These are phyloP conservation scores for Uria aalge DNA, from an alignment of 2,113 vertebrate species.

Conservation along the genomic window DNA sequence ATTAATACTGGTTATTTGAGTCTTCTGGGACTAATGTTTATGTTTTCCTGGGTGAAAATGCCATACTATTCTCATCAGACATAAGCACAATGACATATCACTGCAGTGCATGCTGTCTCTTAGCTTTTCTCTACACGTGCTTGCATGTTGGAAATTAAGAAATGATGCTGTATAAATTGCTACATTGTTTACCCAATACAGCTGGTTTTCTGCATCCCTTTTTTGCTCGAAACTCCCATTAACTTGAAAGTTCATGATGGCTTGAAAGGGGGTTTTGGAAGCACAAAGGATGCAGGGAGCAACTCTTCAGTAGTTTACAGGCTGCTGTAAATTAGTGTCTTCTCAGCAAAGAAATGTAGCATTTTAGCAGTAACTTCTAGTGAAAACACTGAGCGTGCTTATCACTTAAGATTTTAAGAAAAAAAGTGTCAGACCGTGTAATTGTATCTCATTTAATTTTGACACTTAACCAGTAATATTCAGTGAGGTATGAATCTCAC, in stretches of 20 bases:
- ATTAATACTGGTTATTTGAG: not conserved
- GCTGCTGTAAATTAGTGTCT: constrained; percentile 38
- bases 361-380: constrained; percentile 55
- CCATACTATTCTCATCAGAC: constrained; percentile 21
- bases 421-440: constrained; percentile 28
- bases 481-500: not conserved
- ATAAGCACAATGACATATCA: constrained; percentile 43
- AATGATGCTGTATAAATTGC: constrained; percentile 33
- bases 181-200: constrained; percentile 12
- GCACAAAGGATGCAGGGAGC: not conserved
- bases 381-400: constrained; percentile 65
- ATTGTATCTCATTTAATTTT: constrained; percentile 17
- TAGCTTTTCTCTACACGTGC: not conserved
- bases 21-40: constrained; percentile 2
- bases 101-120: constrained; percentile 23
- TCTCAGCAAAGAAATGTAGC: constrained; percentile 57
- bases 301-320: constrained; percentile 23
- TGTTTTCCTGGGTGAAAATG: not conserved
- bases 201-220: not conserved
- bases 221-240: not conserved
- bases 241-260: not conserved
- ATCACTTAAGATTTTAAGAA: constrained; percentile 30
- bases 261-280: not conserved
- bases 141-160: constrained; percentile 39
- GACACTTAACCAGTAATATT: constrained; percentile 1